Percentiles rank a stretch among this genome's conserved stretches.
Evolutionary conservation across 2,113 vertebrate species (phyloP).

Genomic region (Myotis lucifugus): DNA sequence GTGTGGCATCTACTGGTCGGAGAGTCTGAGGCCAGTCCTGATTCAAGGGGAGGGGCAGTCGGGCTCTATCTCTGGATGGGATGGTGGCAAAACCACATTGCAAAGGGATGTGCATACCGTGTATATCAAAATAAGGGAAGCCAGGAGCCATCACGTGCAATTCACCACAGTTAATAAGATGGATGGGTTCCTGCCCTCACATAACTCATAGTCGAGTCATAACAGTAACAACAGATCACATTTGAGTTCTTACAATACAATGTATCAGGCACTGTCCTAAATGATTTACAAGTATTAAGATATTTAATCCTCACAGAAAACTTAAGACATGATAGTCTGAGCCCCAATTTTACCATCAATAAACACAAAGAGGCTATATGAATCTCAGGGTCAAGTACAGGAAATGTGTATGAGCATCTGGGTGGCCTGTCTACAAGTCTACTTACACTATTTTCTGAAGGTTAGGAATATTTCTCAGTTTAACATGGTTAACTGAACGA

Average conservation of each 20-base stretch:
- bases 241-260: too few relatives aligned
- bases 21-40: neutral
- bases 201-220: neutral
- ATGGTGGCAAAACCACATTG: neutral
- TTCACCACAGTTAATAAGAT: neutral
- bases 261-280: neutral
- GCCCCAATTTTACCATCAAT: neutral
- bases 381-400: neutral
- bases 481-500: accelerated
- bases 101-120: too few relatives aligned
- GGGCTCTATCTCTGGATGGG: neutral
- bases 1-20: neutral
- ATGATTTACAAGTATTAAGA: neutral
- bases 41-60: neutral
- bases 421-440: too few relatives aligned
- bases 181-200: neutral
- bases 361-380: neutral
- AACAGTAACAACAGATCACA: neutral
- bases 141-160: neutral
- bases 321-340: neutral
- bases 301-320: neutral
- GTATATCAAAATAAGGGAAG: neutral
- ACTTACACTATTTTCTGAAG: neutral
- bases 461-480: neutral
- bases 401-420: neutral